Evolutionary conservation across 64 coral and sea anemone genomes (phyloP).

Genomic region (Hydrozoanthus tunicans): DNA sequence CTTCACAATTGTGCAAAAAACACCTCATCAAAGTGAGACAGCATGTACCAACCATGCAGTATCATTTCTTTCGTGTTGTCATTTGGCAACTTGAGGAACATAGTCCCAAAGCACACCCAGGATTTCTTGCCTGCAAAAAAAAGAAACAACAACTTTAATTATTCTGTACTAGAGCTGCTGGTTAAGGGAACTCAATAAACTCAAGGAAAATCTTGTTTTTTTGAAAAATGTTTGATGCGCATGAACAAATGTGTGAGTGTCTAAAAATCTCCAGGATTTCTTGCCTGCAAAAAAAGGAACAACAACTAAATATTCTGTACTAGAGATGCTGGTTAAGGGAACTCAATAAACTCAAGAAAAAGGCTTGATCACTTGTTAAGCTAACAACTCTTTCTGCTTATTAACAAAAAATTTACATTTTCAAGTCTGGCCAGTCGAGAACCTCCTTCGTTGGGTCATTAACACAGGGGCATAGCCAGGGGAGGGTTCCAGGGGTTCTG

Average conservation of each 20-base stretch:
- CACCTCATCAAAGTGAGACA: neutral
- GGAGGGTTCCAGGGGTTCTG: too few relatives aligned
- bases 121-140: conserved; percentile 67
- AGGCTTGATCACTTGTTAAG: too few relatives aligned
- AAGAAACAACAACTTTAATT: neutral
- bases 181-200: too few relatives aligned
- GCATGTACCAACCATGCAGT: conserved; percentile 57
- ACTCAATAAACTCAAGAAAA: too few relatives aligned
- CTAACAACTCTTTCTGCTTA: too few relatives aligned
- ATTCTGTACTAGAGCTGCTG: neutral
- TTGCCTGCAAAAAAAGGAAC: conserved; percentile 27
- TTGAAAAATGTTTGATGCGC: too few relatives aligned
- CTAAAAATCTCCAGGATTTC: conserved; percentile 88
- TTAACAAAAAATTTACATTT: too few relatives aligned
- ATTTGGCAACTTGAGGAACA: conserved; percentile 75
- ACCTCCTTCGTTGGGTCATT: too few relatives aligned
- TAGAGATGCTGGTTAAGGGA: too few relatives aligned
- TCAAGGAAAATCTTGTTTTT: too few relatives aligned
- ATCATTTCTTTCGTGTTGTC: conserved; percentile 75
- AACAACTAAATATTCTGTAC: neutral
- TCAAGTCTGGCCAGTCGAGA: too few relatives aligned
- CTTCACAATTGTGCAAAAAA: neutral
- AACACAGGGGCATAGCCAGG: too few relatives aligned
- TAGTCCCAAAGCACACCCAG: conserved; percentile 90
- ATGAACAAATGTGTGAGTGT: neutral